Base-by-base conservation (phyloP, 2,113 vertebrate genomes). In the Uropsilus gracilis region DNA sequence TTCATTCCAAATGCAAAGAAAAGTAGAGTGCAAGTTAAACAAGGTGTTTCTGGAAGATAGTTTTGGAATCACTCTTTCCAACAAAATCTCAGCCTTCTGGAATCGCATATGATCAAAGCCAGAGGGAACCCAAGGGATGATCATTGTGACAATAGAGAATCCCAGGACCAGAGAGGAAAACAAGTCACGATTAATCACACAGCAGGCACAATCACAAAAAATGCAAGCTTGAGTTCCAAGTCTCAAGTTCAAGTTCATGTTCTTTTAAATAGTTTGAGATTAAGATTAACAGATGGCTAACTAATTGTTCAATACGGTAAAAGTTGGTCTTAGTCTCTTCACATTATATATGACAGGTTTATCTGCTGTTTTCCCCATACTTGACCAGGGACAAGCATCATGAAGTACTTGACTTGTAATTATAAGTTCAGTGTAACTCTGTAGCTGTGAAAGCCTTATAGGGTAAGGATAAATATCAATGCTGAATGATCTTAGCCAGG, bases 1-100 rank as follows among this genome's bases (percentile, higher is more conserved):
- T 57, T 90, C 26, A 87, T 85, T 97, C 95, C 93, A 97, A 96
- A 91, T 87, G 26, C 93, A 94, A 85, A 97, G 92, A 73, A 91
- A 93, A 95, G 61, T 46, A 77, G 76, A 92, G 89, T 30, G 48
- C 63, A 66, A 66, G 55, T 94, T 91, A 93, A 83, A 89, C 80
- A 73, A 72, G 86, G 94, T 89, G 89, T 55, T 90, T 96, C 94
- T 94, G 75, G 93, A 96, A 93, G 64, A 93, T 61, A 76, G 68
- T 76, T 93, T 91, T 89, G 61, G 28, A 93, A 90, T 91, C 53
- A 57, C 32, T 71, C 66, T 76, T 89, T 84, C 50, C 22, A 17
- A 30, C n/a, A 59, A 71, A 92, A 89, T 37, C 61, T 83, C 59
- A 50, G 37, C 85, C 84, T 68, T 61, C 69, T 63, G 78, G 76